Percentiles rank a stretch among this genome's conserved stretches.
Evolutionary conservation across 2,797 vertebrate genomes (phyloP).

Genomic region (Chloroceryle amazona): DNA sequence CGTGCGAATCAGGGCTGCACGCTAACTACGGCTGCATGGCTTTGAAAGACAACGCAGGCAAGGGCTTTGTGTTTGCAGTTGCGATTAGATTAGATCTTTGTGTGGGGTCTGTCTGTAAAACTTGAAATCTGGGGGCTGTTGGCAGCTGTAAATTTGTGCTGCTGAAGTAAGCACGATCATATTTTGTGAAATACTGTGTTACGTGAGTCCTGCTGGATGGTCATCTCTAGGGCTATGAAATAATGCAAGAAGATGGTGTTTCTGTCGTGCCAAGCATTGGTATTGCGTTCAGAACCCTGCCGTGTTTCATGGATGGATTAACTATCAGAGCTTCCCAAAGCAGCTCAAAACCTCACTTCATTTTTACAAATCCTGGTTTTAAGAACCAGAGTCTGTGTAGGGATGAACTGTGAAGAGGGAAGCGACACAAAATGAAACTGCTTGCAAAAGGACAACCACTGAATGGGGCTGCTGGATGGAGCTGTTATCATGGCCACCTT

Average conservation of each 20-base stretch:
- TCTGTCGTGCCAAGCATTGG: accelerated
- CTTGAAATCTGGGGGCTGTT: background rate
- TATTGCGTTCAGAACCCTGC: background rate
- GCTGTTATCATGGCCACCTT: accelerated
- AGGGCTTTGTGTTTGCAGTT: background rate
- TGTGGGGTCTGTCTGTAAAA: background rate
- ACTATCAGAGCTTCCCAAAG: background rate
- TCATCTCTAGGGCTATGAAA: background rate
- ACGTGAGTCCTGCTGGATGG: background rate
- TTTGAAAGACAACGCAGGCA: background rate
- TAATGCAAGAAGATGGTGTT: background rate
- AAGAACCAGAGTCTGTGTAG: background rate
- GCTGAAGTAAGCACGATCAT: background rate
- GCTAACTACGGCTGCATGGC: background rate
- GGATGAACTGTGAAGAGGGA: background rate
- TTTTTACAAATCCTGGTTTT: background rate
- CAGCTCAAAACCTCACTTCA: background rate
- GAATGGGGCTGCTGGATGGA: background rate
- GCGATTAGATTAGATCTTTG: background rate
- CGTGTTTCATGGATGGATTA: accelerated
- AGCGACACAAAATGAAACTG: accelerated
- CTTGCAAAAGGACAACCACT: background rate
- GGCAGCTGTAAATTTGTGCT: background rate
- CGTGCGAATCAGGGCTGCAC: background rate
- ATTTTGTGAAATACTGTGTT: background rate